These are phyloP conservation scores for Lepidocolaptes lacrymiger DNA, from an alignment of 2,797 vertebrate genomes.

Conservation along the genomic window DNA sequence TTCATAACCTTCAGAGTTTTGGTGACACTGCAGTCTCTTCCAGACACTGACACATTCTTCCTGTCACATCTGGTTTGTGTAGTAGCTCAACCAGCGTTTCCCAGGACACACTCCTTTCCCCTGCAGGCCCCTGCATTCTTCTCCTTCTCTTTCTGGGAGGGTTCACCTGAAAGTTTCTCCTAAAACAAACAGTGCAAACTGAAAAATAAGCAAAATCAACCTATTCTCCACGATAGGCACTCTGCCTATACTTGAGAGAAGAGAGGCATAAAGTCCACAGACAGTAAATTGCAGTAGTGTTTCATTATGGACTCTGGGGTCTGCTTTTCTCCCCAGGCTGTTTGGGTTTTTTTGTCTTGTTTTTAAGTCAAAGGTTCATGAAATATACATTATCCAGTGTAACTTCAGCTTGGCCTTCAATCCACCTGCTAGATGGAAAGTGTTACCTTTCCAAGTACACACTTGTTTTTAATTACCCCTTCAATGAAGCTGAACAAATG, in stretches of 20 bases:
- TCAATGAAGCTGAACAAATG: slow-evolving; percentile 67
- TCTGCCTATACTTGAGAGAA: background rate
- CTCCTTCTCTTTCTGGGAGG: background rate
- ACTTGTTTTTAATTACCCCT: slow-evolving; percentile 72
- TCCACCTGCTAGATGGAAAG: background rate
- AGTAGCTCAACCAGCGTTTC: background rate
- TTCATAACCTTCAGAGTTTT: background rate
- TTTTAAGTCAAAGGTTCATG: background rate
- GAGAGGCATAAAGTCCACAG: background rate
- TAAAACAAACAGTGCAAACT: background rate
- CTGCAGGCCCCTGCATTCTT: accelerated
- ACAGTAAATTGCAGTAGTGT: background rate
- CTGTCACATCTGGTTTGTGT: background rate
- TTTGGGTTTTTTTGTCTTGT: background rate
- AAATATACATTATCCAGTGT: background rate
- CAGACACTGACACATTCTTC: background rate
- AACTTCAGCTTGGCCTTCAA: background rate
- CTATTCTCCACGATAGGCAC: accelerated
- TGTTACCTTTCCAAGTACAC: slow-evolving; percentile 10
- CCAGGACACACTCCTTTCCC: background rate
- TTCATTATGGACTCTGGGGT: background rate
- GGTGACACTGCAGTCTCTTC: background rate
- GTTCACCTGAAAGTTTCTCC: background rate
- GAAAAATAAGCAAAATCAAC: background rate
- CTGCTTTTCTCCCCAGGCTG: background rate